A percentile compares a stretch with the other conserved stretches of the same genome.
Conservation (phyloP, 2,888 invertebrate species). For the Melanargia galathea region DNA sequence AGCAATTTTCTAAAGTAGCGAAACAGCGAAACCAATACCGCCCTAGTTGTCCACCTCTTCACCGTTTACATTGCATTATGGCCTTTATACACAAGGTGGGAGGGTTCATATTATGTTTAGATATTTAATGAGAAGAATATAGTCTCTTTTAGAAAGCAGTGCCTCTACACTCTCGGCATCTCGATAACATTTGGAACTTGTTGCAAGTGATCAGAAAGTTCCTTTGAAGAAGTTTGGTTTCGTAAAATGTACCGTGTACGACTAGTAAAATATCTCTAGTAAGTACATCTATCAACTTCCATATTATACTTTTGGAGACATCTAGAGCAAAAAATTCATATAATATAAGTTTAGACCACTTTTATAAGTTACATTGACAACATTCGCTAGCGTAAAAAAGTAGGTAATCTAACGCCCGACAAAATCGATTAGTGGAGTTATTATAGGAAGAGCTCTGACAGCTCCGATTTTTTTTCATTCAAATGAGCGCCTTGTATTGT, state of each 20-base stretch:
- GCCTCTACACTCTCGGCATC: constrained; percentile 15
- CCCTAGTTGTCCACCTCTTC: constrained; percentile 18
- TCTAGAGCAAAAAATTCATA: too few species aligned
- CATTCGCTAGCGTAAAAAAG: too few species aligned
- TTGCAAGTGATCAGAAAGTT: constrained; percentile 21
- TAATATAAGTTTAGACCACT: too few species aligned
- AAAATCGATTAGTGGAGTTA: too few species aligned
- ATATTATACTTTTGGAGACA: too few species aligned
- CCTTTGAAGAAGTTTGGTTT: constrained; percentile 23
- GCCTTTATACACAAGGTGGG: neutral
- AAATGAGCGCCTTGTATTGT: too few species aligned
- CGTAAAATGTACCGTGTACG: neutral
- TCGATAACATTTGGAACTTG: constrained; percentile 31
- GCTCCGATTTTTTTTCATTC: too few species aligned
- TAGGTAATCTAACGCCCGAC: too few species aligned
- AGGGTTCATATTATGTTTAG: constrained; percentile 13
- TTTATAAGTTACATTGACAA: too few species aligned
- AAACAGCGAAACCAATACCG: constrained; percentile 25
- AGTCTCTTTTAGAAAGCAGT: constrained; percentile 35
- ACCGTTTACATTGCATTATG: constrained; percentile 14
- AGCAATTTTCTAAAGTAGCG: constrained; percentile 36
- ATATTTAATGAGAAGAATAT: constrained; percentile 7
- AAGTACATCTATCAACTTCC: too few species aligned
- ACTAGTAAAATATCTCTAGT: too few species aligned
- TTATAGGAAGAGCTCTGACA: too few species aligned